A percentile compares a stretch with the other conserved stretches of the same genome.
Evolutionary conservation across 2,888 invertebrate species (phyloP).

Genomic region (Megaustenia siamemsis): DNA sequence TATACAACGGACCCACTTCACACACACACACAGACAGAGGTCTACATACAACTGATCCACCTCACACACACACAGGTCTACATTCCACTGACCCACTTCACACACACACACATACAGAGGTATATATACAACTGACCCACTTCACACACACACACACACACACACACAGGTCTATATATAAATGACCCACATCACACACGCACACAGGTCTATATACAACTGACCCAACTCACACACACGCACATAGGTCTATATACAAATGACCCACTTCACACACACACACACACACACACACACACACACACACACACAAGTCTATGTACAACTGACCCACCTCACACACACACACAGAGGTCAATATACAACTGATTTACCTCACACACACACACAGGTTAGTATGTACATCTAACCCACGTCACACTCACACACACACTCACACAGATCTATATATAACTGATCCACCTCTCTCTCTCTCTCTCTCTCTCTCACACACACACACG

Average conservation of each 20-base stretch:
- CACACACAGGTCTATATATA: too few relatives aligned
- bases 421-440: not conserved
- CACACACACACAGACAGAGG: too few relatives aligned
- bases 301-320: not conserved
- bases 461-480: too few relatives aligned
- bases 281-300: conserved; percentile 20
- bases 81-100: too few relatives aligned
- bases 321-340: not conserved
- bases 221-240: not conserved
- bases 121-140: too few relatives aligned
- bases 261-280: not conserved
- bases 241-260: not conserved
- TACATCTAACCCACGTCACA: not conserved
- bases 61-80: too few relatives aligned
- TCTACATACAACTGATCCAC: too few relatives aligned
- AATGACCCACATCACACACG: too few relatives aligned
- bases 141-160: too few relatives aligned
- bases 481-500: conserved; percentile 9
- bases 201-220: not conserved
- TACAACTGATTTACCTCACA: not conserved
- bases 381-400: not conserved
- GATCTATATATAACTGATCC: not conserved
- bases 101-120: too few relatives aligned
- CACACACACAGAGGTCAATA: not conserved
- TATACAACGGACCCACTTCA: too few relatives aligned